Evolutionary conservation across 1,140 invertebrate genomes (phyloP), one percentile per base, ranked within the genome.

Genomic region (Sweltsa coloradensis): DNA sequence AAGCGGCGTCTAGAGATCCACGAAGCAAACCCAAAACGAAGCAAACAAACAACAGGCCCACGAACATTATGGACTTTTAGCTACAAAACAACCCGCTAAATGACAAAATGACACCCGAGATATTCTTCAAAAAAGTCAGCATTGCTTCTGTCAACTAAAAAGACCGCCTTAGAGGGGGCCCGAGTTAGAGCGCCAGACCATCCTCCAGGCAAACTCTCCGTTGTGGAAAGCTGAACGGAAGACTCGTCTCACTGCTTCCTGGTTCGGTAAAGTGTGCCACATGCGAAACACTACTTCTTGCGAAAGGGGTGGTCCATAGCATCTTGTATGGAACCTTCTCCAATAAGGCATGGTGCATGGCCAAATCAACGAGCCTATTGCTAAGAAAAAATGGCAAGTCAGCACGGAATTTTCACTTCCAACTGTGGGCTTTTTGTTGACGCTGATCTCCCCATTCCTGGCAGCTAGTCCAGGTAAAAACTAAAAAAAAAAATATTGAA

Each of bases 401-500:
- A 6, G 34, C 23, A 44, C 14, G 36, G 36, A 22, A 31, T 47
- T n/a, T 5, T 23, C 4, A 31, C 25, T 6, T 14, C 19, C 5
- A 24, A 42, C n/a, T 42, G 41, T 42, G 41, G 41, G 16, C 14
- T 42, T 18, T 42, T 42, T 25, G 23, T 42, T 16, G 41, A 42
- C n/a, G 14, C 18, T 21, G 22, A 5, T n/a, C 4, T 22, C 25
- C 24, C n/a, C 41, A 4, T 42, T 21, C 23, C 24, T 42, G 16
- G 41, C 18, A 23, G 41, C 41, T 22, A 42, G 18, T 42, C 36
- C 36, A 37, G 36, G 36, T 37, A 37, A n/a, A 19, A 4, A 37
- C n/a, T n/a, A n/a, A n/a, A n/a, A n/a, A n/a, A n/a, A n/a, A n/a
- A n/a, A n/a, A n/a, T n/a, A n/a, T n/a, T n/a, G n/a, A n/a, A n/a